Evolutionary conservation across 1,140 invertebrate species (phyloP).

Genomic region (Ceratina australensis): DNA sequence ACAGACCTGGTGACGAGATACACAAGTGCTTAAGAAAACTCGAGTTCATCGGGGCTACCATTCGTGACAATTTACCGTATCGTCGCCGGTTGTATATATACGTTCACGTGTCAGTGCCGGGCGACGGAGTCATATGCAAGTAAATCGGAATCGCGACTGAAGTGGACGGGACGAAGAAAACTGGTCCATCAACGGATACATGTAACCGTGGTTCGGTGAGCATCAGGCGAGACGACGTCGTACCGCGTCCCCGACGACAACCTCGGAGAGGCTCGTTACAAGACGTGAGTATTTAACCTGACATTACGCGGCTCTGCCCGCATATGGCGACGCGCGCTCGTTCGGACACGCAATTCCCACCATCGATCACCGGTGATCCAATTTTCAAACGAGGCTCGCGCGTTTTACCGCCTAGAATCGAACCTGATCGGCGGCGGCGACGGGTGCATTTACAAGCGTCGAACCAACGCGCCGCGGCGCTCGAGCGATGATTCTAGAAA

Average conservation of each 20-base stretch:
- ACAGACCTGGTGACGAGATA: too few relatives aligned
- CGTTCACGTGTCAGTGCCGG: constrained; percentile 45
- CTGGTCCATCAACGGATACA: constrained; percentile 34
- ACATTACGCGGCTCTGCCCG: not conserved
- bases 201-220: constrained; percentile 29
- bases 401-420: not conserved
- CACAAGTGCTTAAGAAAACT: too few relatives aligned
- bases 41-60: not conserved
- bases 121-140: constrained; percentile 5
- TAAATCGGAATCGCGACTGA: not conserved
- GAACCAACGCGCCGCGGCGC: not conserved
- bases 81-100: constrained; percentile 10
- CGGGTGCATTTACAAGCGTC: too few relatives aligned
- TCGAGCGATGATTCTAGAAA: constrained; percentile 29
- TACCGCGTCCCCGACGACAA: constrained; percentile 53
- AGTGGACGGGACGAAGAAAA: constrained; percentile 14
- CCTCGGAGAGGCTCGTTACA: constrained; percentile 42
- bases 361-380: not conserved
- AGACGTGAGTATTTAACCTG: constrained; percentile 44
- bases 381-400: not conserved
- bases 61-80: not conserved
- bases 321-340: constrained; percentile 47
- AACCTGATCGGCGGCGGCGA: not conserved
- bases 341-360: not conserved
- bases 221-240: constrained; percentile 53